These are phyloP conservation scores for Strigamia transsilvanica DNA, from an alignment of 2,888 invertebrate species.

Conservation along the genomic window DNA sequence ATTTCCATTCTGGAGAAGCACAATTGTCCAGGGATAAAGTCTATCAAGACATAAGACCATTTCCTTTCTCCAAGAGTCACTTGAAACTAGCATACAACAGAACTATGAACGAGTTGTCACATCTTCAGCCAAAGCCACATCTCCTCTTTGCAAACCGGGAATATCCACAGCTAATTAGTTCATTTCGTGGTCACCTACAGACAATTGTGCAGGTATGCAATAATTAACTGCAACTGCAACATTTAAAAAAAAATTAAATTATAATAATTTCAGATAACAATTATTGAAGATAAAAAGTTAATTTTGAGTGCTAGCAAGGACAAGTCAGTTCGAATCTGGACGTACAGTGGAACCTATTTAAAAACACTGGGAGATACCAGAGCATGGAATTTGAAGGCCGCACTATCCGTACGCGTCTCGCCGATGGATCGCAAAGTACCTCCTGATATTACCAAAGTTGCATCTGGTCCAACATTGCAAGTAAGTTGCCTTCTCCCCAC, in stretches of 20 bases:
- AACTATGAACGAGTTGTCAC: background rate
- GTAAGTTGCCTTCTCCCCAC: background rate
- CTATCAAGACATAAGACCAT: background rate
- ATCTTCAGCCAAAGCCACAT: background rate
- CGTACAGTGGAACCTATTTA: background rate
- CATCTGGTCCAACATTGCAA: background rate
- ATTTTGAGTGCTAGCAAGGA: background rate
- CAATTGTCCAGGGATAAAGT: background rate
- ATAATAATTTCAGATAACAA: background rate
- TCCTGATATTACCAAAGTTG: background rate
- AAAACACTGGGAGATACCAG: conserved; percentile 1
- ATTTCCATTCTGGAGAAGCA: background rate
- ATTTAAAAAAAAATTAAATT: too few relatives aligned
- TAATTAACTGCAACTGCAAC: too few relatives aligned
- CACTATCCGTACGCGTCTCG: background rate
- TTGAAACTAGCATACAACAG: background rate
- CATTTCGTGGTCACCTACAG: background rate
- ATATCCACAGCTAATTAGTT: background rate
- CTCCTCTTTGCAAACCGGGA: background rate
- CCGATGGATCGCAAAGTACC: background rate
- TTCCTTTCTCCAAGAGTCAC: background rate
- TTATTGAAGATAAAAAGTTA: background rate
- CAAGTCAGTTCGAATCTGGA: background rate
- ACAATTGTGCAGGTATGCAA: background rate
- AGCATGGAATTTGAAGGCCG: background rate